Percentiles rank a stretch among this genome's conserved stretches.
Evolutionary conservation across 2,888 invertebrate species (phyloP).

Genomic region (Disparrhopalites patrizii): DNA sequence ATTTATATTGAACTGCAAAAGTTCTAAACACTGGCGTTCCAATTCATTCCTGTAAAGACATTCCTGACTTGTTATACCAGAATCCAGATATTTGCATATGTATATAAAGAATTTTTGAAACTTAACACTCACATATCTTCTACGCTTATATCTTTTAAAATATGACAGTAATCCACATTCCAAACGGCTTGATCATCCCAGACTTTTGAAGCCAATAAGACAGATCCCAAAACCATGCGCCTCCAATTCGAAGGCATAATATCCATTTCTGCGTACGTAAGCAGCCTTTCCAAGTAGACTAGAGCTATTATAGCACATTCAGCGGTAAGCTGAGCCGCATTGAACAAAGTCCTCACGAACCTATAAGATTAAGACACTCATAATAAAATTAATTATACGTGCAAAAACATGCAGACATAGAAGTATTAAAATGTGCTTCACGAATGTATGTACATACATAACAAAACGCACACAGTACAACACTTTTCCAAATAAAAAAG

Average conservation of each 20-base stretch:
- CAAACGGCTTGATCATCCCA: conserved; percentile 99
- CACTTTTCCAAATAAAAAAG: no score
- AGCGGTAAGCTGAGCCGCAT: conserved; percentile 97
- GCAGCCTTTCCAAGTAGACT: conserved; percentile 84
- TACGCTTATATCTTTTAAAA: conserved; percentile 94
- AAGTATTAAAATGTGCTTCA: no score
- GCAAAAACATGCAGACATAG: no score
- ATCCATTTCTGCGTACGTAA: conserved; percentile 97
- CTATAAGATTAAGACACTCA: no score
- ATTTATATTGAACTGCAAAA: conserved; percentile 99
- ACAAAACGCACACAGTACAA: no score
- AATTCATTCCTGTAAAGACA: conserved; percentile 77
- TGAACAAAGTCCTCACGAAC: conserved; percentile 95
- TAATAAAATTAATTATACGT: no score
- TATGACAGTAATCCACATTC: conserved; percentile 99
- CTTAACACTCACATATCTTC: conserved; percentile 67
- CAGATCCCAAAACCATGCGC: conserved; percentile 94
- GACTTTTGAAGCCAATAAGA: conserved; percentile 94
- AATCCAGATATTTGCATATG: not conserved
- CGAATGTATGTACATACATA: no score
- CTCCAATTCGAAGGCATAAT: conserved; percentile 98
- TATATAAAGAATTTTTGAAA: no score
- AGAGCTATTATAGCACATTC: conserved; percentile 99
- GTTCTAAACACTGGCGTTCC: conserved; percentile 94
- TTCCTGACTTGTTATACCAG: conserved; percentile 9